These are phyloP conservation scores for Euwallacea similis DNA, from an alignment of 1,140 invertebrate species.

Conservation along the genomic window DNA sequence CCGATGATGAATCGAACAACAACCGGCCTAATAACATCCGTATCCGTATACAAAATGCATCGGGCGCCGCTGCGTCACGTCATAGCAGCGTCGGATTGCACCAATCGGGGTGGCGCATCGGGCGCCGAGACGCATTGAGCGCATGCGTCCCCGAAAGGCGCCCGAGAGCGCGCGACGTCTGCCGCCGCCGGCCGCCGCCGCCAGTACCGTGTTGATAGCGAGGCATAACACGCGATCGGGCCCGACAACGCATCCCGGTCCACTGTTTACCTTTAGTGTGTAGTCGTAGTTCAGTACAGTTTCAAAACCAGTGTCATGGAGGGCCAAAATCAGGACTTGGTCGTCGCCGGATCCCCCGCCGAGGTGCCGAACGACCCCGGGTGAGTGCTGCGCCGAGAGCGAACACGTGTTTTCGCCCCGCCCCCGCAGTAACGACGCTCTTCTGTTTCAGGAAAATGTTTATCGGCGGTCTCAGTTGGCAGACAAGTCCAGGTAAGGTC, in stretches of 20 bases:
- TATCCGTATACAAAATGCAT: neutral
- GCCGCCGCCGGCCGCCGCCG: conserved; percentile 44
- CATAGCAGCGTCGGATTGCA: neutral
- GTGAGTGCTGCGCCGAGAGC: conserved; percentile 59
- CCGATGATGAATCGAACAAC: neutral
- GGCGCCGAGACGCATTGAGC: conserved; percentile 13
- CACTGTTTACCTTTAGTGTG: conserved; percentile 61
- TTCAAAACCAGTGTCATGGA: conserved; percentile 59
- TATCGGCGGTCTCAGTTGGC: conserved; percentile 98
- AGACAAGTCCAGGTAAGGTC: conserved; percentile 95
- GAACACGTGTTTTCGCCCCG: conserved; percentile 33
- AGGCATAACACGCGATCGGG: conserved; percentile 66
- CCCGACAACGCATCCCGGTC: conserved; percentile 59
- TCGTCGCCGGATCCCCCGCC: conserved; percentile 68
- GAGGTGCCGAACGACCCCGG: conserved; percentile 89
- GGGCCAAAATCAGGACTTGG: conserved; percentile 71
- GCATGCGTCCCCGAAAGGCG: conserved; percentile 41
- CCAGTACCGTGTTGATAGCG: conserved; percentile 76
- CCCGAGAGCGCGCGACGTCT: conserved; percentile 47
- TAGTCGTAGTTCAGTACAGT: conserved; percentile 62
- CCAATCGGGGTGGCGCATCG: neutral
- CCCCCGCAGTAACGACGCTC: conserved; percentile 9
- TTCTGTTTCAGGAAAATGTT: conserved; percentile 97
- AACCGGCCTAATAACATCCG: neutral
- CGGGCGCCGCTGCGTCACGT: neutral